Conservation (phyloP, 2,888 invertebrate species). For the Neria commutata region DNA sequence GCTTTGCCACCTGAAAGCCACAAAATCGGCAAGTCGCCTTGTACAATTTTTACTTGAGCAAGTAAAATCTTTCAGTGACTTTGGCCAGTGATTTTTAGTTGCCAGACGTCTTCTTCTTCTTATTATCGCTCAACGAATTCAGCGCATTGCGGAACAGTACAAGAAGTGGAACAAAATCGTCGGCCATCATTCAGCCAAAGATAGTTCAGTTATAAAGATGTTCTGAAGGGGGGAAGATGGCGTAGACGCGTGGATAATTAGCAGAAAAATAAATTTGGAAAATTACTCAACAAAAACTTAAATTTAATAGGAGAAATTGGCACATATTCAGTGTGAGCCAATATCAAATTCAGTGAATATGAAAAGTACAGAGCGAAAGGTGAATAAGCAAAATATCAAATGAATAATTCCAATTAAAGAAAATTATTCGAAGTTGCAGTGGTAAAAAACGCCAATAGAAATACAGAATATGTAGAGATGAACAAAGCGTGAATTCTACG, state of each 20-base stretch:
- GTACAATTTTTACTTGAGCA: too few relatives aligned
- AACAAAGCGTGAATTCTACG: too few relatives aligned
- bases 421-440: background rate
- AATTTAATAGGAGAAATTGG: constrained; percentile 5
- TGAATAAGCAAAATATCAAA: background rate
- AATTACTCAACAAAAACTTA: constrained; percentile 15
- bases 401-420: background rate
- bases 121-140: too few relatives aligned
- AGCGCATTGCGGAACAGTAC: background rate
- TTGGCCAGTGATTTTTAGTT: too few relatives aligned
- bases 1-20: too few relatives aligned
- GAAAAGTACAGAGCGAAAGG: background rate
- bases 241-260: constrained; percentile 33
- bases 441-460: too few relatives aligned
- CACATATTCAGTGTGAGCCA: background rate
- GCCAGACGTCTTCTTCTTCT: too few relatives aligned
- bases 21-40: too few relatives aligned
- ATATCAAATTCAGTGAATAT: background rate
- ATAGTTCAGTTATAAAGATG: background rate
- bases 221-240: constrained; percentile 28
- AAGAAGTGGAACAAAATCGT: background rate
- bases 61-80: too few relatives aligned
- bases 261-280: constrained; percentile 10
- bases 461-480: too few relatives aligned
- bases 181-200: background rate